These are phyloP conservation scores for Thymelicus sylvestris DNA, from an alignment of 2,888 invertebrate genomes.

Conservation along the genomic window DNA sequence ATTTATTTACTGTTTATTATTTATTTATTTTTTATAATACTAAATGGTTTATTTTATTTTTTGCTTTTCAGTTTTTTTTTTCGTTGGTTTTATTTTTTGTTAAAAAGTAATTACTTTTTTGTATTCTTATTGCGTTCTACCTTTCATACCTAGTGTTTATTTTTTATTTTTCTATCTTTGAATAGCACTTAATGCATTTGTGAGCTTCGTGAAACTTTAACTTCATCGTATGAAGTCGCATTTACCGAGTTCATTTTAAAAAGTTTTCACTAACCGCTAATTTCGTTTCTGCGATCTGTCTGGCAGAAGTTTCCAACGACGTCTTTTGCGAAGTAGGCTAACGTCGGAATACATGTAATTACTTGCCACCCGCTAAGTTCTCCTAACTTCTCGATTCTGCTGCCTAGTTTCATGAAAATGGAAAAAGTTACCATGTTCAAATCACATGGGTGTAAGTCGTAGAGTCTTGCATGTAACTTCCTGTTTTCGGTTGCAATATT, in stretches of 20 bases:
- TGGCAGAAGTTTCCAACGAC: conserved; percentile 41
- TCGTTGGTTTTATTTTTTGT: too few relatives aligned
- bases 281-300: conserved; percentile 44
- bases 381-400: conserved; percentile 63
- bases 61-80: too few relatives aligned
- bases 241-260: not conserved
- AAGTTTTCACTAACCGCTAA: conserved; percentile 39
- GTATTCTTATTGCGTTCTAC: too few relatives aligned
- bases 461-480: not conserved
- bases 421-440: conserved; percentile 61
- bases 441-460: conserved; percentile 49
- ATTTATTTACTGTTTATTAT: too few relatives aligned
- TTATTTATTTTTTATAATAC: too few relatives aligned
- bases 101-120: too few relatives aligned
- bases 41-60: too few relatives aligned
- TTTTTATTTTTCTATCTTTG: too few relatives aligned
- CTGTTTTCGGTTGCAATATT: not conserved
- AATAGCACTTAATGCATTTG: too few relatives aligned
- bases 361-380: conserved; percentile 68
- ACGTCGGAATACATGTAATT: conserved; percentile 73
- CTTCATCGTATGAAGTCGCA: too few relatives aligned
- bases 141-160: too few relatives aligned
- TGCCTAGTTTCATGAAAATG: conserved; percentile 56
- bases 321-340: conserved; percentile 48
- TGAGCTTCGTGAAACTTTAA: too few relatives aligned